Evolutionary conservation across 35 echinoderm and acorn worm genomes (phyloP), one percentile per base, ranked within the genome.

Genomic region (Acanthaster planci): DNA sequence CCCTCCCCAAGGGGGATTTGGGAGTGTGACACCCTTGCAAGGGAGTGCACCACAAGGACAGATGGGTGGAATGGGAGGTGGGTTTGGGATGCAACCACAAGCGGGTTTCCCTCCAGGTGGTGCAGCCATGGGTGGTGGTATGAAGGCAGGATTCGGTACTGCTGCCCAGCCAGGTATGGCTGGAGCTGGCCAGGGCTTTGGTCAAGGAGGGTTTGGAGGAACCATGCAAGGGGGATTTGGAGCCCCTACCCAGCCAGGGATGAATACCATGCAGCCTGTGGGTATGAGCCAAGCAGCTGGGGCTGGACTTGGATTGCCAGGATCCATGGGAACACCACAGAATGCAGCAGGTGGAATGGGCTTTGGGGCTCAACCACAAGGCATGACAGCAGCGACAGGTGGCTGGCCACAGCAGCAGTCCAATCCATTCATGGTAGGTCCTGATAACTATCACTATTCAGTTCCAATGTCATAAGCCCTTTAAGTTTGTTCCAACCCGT

Each of bases 401-500:
- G 64, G 64, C 4, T 72, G 64, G 64, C 19, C 19, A 29, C 64
- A 72, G 9, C 64, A 72, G 23, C 64, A 72, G 34, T 29, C 18
- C 23, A 72, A 72, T 29, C 64, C 64, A 8, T 72, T 72, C 64
- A 72, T 72, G 64, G 64, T 72, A 72, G 34, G 64, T 72, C 9
- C 31, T 36, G 0, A 72, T 14, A 10, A 72, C 64, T 32, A 9
- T 67, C 16, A n/a, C 42, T 6, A 47, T 12, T n/a, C n/a, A n/a
- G n/a, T n/a, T n/a, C 42, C 42, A 47, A 6, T 4, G 42, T 47
- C 12, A 6, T 47, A 12, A 47, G 4, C 42, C 4, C 4, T 12
- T 47, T 47, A 47, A 47, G 4, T 47, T 47, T 4, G 12, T 6
- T 12, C 4, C 42, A 4, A 47, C 42, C 4, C 42, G 4, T 6